These are phyloP conservation scores for Tenebrio molitor DNA, from an alignment of 1,140 invertebrate genomes.

Conservation along the genomic window DNA sequence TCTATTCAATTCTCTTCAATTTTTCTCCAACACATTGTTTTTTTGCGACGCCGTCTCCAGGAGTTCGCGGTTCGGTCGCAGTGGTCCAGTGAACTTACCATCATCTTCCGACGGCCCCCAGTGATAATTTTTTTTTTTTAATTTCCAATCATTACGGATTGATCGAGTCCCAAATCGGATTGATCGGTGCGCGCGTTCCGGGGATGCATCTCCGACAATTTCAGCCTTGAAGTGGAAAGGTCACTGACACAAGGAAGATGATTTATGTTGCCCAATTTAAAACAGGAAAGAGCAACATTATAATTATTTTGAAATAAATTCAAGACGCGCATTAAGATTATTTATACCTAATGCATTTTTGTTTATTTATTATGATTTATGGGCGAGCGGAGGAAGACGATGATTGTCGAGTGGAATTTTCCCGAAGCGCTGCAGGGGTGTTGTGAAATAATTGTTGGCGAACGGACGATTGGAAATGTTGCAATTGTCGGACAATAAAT, in stretches of 20 bases:
- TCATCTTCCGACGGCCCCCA: no score
- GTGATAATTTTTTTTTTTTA: conserved; percentile 23
- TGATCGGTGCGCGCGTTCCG: conserved; percentile 9
- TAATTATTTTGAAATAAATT: conserved; percentile 50
- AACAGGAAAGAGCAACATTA: conserved; percentile 49
- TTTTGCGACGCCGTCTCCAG: no score
- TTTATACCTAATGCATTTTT: conserved; percentile 40
- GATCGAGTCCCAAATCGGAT: background rate
- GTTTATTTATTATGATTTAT: conserved; percentile 39
- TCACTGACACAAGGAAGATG: conserved; percentile 52
- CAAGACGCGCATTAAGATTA: conserved; percentile 33
- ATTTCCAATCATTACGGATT: background rate
- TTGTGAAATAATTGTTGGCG: background rate
- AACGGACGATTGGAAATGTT: background rate
- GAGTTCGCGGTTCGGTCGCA: no score
- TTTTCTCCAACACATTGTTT: no score
- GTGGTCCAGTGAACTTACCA: no score
- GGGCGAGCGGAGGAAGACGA: background rate
- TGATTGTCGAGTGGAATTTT: conserved; percentile 26
- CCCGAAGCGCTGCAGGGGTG: background rate
- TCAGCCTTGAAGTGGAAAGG: conserved; percentile 45
- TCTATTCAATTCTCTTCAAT: no score
- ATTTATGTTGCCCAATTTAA: conserved; percentile 51
- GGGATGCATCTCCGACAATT: conserved; percentile 41
- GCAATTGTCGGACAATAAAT: conserved; percentile 17